Conservation (phyloP, 2,888 invertebrate species). For the Drosophila silvestris region DNA sequence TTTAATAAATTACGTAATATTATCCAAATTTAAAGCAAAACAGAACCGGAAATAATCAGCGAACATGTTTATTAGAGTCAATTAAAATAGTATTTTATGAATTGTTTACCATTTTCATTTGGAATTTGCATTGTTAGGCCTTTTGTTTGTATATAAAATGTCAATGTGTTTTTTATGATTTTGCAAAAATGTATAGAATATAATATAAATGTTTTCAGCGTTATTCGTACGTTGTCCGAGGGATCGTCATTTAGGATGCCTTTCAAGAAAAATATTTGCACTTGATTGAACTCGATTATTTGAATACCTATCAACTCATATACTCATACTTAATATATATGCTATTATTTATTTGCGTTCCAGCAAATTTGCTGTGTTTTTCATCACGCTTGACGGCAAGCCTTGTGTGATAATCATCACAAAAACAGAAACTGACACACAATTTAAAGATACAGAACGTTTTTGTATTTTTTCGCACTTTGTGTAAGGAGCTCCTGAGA, state of each 20-base stretch:
- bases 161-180: not conserved
- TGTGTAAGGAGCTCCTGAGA: not conserved
- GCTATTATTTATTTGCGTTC: slow-evolving; percentile 40
- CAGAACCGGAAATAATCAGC: slow-evolving; percentile 28
- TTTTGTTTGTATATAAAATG: not conserved
- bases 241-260: slow-evolving; percentile 26
- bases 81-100: slow-evolving; percentile 5
- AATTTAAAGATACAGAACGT: slow-evolving; percentile 5
- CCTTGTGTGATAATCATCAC: slow-evolving; percentile 48
- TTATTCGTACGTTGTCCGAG: slow-evolving; percentile 13
- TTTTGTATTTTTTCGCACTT: slow-evolving; percentile 5
- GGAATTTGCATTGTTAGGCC: not conserved
- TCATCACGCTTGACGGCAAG: slow-evolving; percentile 27
- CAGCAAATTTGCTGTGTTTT: slow-evolving; percentile 37
- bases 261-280: slow-evolving; percentile 1
- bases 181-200: not conserved
- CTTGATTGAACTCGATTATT: slow-evolving; percentile 28
- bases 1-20: not conserved
- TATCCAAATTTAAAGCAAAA: not conserved
- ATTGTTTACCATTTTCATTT: not conserved
- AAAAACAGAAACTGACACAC: slow-evolving; percentile 39
- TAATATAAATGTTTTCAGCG: not conserved
- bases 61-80: not conserved
- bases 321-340: slow-evolving; percentile 13
- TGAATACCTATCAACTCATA: slow-evolving; percentile 13